Percentiles rank a stretch among this genome's conserved stretches.
These are phyloP conservation scores for Ceratitis capitata DNA, from an alignment of 1,140 invertebrate genomes.

Conservation along the genomic window DNA sequence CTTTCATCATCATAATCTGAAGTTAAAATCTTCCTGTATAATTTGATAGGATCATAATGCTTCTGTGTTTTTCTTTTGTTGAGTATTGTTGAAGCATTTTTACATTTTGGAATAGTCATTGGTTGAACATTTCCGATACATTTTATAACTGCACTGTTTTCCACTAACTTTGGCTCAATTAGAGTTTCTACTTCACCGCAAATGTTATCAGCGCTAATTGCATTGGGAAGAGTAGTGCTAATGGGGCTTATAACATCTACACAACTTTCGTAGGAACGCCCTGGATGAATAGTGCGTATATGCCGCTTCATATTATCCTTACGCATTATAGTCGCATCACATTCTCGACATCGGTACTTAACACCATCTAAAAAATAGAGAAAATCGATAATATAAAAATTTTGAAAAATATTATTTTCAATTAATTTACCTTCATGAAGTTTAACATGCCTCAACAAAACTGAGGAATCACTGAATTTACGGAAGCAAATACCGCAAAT, in stretches of 20 bases:
- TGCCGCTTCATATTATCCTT: constrained; percentile 75
- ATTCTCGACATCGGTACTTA: constrained; percentile 70
- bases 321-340: constrained; percentile 69
- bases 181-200: neutral
- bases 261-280: constrained; percentile 47
- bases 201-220: neutral
- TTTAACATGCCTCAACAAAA: constrained; percentile 51
- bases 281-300: constrained; percentile 73
- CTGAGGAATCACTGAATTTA: constrained; percentile 52
- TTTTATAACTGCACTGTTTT: constrained; percentile 56
- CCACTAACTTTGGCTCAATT: constrained; percentile 36
- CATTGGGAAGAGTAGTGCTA: neutral
- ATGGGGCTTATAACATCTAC: constrained; percentile 45
- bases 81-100: neutral
- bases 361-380: constrained; percentile 20
- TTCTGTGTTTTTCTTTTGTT: constrained; percentile 27
- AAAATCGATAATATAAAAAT: neutral
- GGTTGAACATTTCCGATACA: constrained; percentile 59
- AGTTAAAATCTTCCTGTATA: constrained; percentile 59
- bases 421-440: constrained; percentile 51
- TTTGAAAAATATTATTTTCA: neutral
- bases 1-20: constrained; percentile 48
- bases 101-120: constrained; percentile 44
- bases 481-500: constrained; percentile 49
- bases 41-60: constrained; percentile 51